These are phyloP conservation scores for Hesperia comma DNA, from an alignment of 2,888 invertebrate species.

Conservation along the genomic window DNA sequence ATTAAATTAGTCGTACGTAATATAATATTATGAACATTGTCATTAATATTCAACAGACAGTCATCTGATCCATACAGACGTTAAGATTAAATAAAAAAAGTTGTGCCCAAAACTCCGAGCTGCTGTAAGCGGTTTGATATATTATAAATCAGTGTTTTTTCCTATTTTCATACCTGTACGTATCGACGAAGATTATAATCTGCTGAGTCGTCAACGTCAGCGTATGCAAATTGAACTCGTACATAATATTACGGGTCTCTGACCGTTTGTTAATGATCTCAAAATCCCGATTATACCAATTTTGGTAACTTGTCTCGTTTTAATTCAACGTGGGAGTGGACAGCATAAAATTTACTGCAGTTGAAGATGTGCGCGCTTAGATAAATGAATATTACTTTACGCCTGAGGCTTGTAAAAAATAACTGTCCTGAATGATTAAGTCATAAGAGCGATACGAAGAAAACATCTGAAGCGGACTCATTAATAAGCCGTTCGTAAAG, in stretches of 20 bases:
- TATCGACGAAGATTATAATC: not conserved
- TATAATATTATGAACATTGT: no score
- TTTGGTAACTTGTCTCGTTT: constrained; percentile 41
- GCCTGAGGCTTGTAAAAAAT: constrained; percentile 28
- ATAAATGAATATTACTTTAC: constrained; percentile 26
- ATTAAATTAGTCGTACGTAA: no score
- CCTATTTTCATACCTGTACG: not conserved
- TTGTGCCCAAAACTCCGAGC: no score
- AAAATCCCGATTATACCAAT: constrained; percentile 41
- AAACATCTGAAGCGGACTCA: constrained; percentile 11
- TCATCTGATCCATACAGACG: no score
- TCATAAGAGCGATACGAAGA: constrained; percentile 21
- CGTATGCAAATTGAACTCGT: constrained; percentile 6
- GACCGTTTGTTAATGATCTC: constrained; percentile 36
- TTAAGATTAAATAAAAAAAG: no score
- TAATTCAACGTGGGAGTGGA: constrained; percentile 37
- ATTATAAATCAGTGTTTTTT: not conserved
- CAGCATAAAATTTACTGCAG: constrained; percentile 24
- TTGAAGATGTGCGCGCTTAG: constrained; percentile 24
- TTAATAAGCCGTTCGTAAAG: constrained; percentile 23
- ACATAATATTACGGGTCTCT: constrained; percentile 35
- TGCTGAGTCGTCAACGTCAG: not conserved
- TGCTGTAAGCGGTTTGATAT: not conserved
- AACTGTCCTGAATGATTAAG: constrained; percentile 30
- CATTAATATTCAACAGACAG: no score